Evolutionary conservation across 1,140 invertebrate genomes (phyloP).

Genomic region (Druon quercuslanigerum): DNA sequence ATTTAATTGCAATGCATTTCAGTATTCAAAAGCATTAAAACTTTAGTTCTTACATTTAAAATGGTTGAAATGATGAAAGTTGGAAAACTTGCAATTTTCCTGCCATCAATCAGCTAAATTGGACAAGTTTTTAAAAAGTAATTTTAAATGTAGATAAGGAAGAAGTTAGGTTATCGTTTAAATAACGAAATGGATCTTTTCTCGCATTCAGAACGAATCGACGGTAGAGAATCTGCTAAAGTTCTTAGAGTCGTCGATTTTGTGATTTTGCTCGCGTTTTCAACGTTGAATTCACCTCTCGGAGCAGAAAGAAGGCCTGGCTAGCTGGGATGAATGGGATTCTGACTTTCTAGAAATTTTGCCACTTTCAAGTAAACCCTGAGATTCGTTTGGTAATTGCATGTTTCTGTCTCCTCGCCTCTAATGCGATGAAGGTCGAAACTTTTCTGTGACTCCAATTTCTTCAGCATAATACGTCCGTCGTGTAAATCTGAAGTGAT

Average conservation of each 20-base stretch:
- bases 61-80: too few species aligned
- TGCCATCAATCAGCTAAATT: not conserved
- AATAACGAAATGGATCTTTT: conserved; percentile 14
- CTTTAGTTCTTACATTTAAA: too few species aligned
- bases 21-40: too few species aligned
- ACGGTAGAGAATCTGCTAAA: not conserved
- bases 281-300: conserved; percentile 16
- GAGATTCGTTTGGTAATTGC: conserved; percentile 43
- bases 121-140: not conserved
- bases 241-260: not conserved
- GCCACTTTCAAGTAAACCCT: conserved; percentile 50
- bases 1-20: too few species aligned
- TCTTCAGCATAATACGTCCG: conserved; percentile 35
- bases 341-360: conserved; percentile 60
- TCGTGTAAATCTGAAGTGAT: conserved; percentile 44
- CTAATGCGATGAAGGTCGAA: conserved; percentile 2
- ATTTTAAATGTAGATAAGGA: not conserved
- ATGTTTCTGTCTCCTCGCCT: conserved; percentile 37
- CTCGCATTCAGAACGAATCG: not conserved
- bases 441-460: conserved; percentile 26
- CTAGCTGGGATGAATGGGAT: conserved; percentile 40
- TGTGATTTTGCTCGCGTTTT: conserved; percentile 31
- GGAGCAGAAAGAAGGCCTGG: conserved; percentile 36
- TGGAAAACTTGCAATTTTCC: not conserved
- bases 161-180: not conserved